Evolutionary conservation across 2,888 invertebrate genomes (phyloP).

Genomic region (Epirrita christyi): DNA sequence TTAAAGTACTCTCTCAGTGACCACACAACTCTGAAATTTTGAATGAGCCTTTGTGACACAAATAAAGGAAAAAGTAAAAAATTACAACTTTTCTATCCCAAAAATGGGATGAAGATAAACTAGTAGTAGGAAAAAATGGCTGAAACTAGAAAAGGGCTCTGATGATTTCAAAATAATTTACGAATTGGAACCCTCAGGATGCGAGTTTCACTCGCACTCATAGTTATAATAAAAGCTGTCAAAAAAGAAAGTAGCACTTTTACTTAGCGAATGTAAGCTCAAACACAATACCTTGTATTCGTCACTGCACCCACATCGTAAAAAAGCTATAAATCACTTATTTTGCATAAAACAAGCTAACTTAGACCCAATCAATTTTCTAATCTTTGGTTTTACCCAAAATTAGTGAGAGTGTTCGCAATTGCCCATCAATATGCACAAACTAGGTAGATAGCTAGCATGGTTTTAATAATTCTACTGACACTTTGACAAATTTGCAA

Average conservation of each 20-base stretch:
- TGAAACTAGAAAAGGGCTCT: too few species aligned
- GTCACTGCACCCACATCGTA: background rate
- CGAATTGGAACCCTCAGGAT: too few species aligned
- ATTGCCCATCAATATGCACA: background rate
- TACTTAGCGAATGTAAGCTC: background rate
- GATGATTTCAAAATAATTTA: too few species aligned
- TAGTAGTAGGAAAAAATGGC: too few species aligned
- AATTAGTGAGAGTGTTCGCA: conserved; percentile 10
- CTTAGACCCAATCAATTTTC: conserved; percentile 17
- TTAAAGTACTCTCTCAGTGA: too few species aligned
- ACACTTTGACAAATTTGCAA: conserved; percentile 21
- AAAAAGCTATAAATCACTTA: background rate
- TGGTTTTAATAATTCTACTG: conserved; percentile 20
- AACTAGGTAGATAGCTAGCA: background rate
- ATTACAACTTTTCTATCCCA: too few species aligned
- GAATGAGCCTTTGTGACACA: too few species aligned
- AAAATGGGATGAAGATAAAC: too few species aligned
- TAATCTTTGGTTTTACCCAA: conserved; percentile 22
- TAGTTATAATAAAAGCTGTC: too few species aligned
- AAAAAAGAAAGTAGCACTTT: background rate
- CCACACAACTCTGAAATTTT: too few species aligned
- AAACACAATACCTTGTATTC: background rate
- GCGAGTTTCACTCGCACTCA: too few species aligned
- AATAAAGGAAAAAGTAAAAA: too few species aligned
- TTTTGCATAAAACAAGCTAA: background rate